A percentile compares a stretch with the other conserved stretches of the same genome.
Conservation (phyloP, 2,888 invertebrate species). For the Heterodera filipjevi region DNA sequence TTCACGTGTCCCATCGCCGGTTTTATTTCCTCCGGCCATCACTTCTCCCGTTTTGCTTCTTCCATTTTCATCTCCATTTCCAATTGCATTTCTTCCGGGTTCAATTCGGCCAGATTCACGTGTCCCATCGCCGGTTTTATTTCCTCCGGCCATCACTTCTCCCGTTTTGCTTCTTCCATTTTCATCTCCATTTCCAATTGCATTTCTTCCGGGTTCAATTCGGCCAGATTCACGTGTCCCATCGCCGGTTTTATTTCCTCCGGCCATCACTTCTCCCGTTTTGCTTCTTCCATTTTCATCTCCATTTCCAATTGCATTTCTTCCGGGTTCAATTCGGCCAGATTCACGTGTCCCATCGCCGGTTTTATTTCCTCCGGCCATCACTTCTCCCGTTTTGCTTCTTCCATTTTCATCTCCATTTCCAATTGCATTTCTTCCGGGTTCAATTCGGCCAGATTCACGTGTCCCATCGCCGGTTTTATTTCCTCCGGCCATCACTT, state of each 20-base stretch:
- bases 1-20: slow-evolving; percentile 1
- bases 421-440: slow-evolving; percentile 1
- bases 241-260: slow-evolving; percentile 12
- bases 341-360: not conserved
- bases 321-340: not conserved
- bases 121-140: slow-evolving; percentile 29
- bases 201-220: not conserved
- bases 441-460: not conserved
- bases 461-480: not conserved
- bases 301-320: not conserved
- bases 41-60: slow-evolving; percentile 21
- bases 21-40: not conserved
- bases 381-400: slow-evolving; percentile 29
- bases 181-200: slow-evolving; percentile 21
- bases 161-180: slow-evolving; percentile 20
- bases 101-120: not conserved
- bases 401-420: slow-evolving; percentile 33
- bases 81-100: not conserved
- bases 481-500: slow-evolving; percentile 19
- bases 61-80: not conserved
- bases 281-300: slow-evolving; percentile 20
- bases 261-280: not conserved
- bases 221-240: slow-evolving; percentile 13
- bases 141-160: slow-evolving; percentile 32
- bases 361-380: slow-evolving; percentile 26